phyloP scores from a whole-genome alignment of 2,797 vertebrate genomes.

The Coracias cyanogaster region DNA sequence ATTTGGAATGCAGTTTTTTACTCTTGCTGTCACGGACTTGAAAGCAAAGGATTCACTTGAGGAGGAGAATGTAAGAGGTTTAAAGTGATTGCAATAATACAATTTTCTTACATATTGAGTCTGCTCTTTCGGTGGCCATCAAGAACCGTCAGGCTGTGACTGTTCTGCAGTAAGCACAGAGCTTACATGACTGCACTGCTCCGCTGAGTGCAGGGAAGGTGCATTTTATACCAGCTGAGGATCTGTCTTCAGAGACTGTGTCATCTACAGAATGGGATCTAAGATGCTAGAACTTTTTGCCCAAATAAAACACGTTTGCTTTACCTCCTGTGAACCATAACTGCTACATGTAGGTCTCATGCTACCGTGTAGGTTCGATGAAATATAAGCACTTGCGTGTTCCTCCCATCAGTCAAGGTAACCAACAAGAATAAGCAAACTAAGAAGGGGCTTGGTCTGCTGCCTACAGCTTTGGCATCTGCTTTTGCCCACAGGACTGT shows the following conservation, averaged over 20 bases:
- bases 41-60: neutral
- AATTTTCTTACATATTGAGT: neutral
- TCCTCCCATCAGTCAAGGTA: neutral
- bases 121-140: neutral
- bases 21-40: neutral
- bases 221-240: neutral
- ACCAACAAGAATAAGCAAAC: neutral
- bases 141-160: neutral
- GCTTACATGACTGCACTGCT: neutral
- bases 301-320: neutral
- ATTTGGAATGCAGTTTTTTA: neutral
- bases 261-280: neutral
- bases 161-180: neutral
- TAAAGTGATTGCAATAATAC: neutral
- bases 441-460: neutral
- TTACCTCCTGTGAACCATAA: neutral
- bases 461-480: neutral
- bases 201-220: neutral
- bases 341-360: accelerated
- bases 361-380: neutral
- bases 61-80: neutral
- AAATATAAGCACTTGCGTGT: accelerated
- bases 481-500: neutral
- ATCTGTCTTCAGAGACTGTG: neutral
- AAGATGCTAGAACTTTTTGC: neutral